Evolutionary conservation across 2,888 invertebrate genomes (phyloP), one percentile per base, ranked within the genome.

Genomic region (Andrena marginata): DNA sequence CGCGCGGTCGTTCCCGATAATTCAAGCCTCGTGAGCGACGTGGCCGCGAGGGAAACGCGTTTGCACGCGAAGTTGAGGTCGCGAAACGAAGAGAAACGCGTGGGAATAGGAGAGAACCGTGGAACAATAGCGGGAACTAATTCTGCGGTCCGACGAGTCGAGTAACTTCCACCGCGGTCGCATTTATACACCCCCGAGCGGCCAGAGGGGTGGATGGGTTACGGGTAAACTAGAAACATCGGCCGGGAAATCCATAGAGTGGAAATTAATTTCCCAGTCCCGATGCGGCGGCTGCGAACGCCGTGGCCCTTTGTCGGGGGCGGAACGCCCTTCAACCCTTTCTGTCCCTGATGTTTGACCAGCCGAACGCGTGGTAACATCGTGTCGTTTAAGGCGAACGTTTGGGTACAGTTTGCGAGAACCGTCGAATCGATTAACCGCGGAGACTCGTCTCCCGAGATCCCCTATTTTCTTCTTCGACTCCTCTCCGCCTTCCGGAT

Each of bases 211-310:
- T 23, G 65, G 65, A 48, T 26, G 71, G 69, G 65, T 84, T 82
- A 84, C 77, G 71, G 29, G 81, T 70, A 69, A 85, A 86, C 60
- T 83, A 49, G 77, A 89, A 91, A 90, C 77, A 42, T 72, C 60
- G 72, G 29, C 35, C 13, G 31, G 59, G 59, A 72, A 82, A 82
- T 77, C 65, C 51, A 69, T 54, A 33, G 35, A 42, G 63, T 73
- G 59, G 68, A 73, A 77, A 82, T 82, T 76, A 82, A 82, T 82
- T 82, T 76, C 51, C 67, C 42, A 49, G 60, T 65, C 60, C 56
- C 60, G 68, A 65, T 23, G 65, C 5, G 26, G 10, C 33, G 54
- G 29, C 3, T n/a, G n/a, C n/a, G 51, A 62, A n/a, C 26, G n/a
- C 0, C 5, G 63, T 7, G 8, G 29, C 20, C 49, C 35, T 56